Conservation (phyloP, 1,140 invertebrate species). For the Mamestra configurata region DNA sequence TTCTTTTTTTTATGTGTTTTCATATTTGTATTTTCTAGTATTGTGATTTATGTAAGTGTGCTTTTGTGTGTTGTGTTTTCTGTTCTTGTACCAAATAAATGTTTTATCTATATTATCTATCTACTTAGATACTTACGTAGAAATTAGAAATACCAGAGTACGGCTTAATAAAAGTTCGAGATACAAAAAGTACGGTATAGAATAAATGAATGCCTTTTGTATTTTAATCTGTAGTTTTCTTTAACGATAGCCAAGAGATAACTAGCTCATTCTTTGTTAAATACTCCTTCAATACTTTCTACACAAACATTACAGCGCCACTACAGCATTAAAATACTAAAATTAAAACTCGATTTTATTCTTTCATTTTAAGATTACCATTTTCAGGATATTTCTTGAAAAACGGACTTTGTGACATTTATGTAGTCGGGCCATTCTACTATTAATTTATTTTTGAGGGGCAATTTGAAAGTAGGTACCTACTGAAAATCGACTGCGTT, state of each 20-base stretch:
- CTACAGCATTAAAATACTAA: conserved; percentile 7
- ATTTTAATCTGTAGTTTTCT: conserved; percentile 25
- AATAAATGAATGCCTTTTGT: not conserved
- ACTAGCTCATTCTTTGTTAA: not conserved
- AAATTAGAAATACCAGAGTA: too few relatives aligned
- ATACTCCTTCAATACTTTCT: not conserved
- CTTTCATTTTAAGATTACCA: conserved; percentile 5
- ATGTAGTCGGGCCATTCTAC: conserved; percentile 10
- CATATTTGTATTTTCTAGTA: too few relatives aligned
- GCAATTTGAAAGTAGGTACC: too few relatives aligned
- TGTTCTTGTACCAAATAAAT: too few relatives aligned
- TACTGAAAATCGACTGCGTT: too few relatives aligned
- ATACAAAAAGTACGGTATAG: not conserved
- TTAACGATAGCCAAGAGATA: not conserved
- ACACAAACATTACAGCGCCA: not conserved
- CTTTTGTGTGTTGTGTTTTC: too few relatives aligned
- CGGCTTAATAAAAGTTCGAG: too few relatives aligned
- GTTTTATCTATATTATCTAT: too few relatives aligned
- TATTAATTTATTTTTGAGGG: too few relatives aligned
- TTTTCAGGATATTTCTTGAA: conserved; percentile 20
- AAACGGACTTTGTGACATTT: conserved; percentile 39
- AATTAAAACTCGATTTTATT: conserved; percentile 17
- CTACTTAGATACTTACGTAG: too few relatives aligned
- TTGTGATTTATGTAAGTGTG: too few relatives aligned
- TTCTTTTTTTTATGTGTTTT: too few relatives aligned